Percentiles rank a stretch among this genome's conserved stretches.
These are phyloP conservation scores for Setophaga kirtlandii DNA, from an alignment of 2,113 vertebrate species.

Conservation along the genomic window DNA sequence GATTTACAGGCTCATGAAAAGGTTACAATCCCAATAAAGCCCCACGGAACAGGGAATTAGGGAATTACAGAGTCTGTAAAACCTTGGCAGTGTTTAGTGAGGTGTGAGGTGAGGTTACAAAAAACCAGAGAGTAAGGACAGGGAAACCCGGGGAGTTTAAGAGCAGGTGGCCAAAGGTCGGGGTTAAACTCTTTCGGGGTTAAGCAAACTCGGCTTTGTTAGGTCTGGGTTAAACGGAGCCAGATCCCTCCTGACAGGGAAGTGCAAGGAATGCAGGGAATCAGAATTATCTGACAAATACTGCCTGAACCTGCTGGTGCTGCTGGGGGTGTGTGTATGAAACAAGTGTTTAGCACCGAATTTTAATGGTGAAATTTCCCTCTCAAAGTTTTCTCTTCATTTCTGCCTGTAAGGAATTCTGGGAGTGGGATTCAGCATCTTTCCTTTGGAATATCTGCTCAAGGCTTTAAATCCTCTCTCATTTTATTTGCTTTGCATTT, in stretches of 20 bases:
- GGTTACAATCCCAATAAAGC: slow-evolving; percentile 9
- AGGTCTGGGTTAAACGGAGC: not conserved
- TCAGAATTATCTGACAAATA: not conserved
- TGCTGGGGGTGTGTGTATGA: rapidly evolving
- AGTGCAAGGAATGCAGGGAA: not conserved
- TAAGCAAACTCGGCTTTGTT: not conserved
- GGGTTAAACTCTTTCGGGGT: not conserved
- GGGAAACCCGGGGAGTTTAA: not conserved
- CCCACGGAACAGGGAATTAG: not conserved
- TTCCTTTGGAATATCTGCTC: not conserved
- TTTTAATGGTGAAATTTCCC: not conserved
- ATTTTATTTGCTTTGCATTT: not conserved
- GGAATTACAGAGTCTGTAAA: not conserved
- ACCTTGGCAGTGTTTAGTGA: not conserved
- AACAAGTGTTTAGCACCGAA: rapidly evolving
- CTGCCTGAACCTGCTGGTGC: not conserved
- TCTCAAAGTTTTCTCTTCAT: not conserved
- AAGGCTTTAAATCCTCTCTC: not conserved
- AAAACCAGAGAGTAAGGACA: no score
- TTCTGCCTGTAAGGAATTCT: not conserved
- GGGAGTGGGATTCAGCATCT: not conserved
- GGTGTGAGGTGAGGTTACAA: not conserved
- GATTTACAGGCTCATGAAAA: slow-evolving; percentile 42
- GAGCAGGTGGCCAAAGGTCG: not conserved
- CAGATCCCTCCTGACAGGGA: not conserved